These are phyloP conservation scores for Idaea biselata DNA, from an alignment of 2,888 invertebrate genomes.

Conservation along the genomic window DNA sequence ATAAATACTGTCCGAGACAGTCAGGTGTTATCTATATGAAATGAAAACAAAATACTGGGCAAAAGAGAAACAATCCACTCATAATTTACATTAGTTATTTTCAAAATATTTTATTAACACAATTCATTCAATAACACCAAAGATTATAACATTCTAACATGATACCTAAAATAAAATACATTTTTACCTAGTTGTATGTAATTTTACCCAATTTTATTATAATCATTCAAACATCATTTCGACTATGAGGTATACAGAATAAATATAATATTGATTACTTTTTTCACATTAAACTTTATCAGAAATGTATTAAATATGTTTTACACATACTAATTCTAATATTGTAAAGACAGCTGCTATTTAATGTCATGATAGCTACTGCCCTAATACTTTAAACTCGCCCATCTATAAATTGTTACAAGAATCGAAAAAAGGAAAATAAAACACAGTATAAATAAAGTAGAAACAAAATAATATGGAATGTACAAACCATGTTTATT, in stretches of 20 bases:
- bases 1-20: no score
- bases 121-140: slow-evolving; percentile 82
- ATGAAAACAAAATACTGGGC: slow-evolving; percentile 14
- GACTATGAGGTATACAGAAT: slow-evolving; percentile 79
- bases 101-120: slow-evolving; percentile 82
- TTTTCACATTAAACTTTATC: slow-evolving; percentile 64
- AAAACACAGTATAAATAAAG: slow-evolving; percentile 75
- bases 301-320: slow-evolving; percentile 59
- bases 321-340: slow-evolving; percentile 44
- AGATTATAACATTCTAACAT: slow-evolving; percentile 82
- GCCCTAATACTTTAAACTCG: slow-evolving; percentile 51
- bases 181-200: slow-evolving; percentile 74
- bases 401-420: slow-evolving; percentile 44
- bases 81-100: slow-evolving; percentile 74
- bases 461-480: slow-evolving; percentile 87
- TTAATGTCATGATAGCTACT: slow-evolving; percentile 63
- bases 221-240: slow-evolving; percentile 79
- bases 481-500: slow-evolving; percentile 89
- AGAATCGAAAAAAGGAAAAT: slow-evolving; percentile 68
- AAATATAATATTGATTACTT: slow-evolving; percentile 71
- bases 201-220: slow-evolving; percentile 73
- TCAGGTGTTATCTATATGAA: background rate
- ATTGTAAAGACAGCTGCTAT: slow-evolving; percentile 56
- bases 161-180: slow-evolving; percentile 80
- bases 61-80: slow-evolving; percentile 63